Conservation (phyloP, 2,888 invertebrate genomes). For the Drosophila histrio region DNA sequence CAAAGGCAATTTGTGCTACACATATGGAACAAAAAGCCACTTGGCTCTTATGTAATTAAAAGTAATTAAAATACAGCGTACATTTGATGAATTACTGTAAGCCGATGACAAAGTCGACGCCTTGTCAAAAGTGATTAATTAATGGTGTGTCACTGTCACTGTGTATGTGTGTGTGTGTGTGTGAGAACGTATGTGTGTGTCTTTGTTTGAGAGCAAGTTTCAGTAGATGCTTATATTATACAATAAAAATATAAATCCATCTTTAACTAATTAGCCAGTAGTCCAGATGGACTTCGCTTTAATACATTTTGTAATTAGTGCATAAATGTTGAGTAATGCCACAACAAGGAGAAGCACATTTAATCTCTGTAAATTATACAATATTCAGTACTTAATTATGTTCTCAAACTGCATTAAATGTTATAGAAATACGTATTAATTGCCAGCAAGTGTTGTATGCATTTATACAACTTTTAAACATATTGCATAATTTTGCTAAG, state of each 20-base stretch:
- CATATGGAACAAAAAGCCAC: slow-evolving; percentile 24
- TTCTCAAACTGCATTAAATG: background rate
- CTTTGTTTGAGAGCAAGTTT: slow-evolving; percentile 22
- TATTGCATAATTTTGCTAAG: background rate
- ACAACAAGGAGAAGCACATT: background rate
- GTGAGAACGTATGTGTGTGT: background rate
- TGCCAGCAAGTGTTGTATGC: background rate
- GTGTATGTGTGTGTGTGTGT: background rate
- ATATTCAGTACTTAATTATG: background rate
- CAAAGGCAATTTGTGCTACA: slow-evolving; percentile 4
- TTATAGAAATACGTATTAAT: background rate
- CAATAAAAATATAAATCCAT: slow-evolving; percentile 1
- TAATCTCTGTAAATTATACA: background rate
- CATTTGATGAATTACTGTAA: slow-evolving; percentile 48
- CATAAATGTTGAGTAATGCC: background rate
- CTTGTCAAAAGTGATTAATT: slow-evolving; percentile 65
- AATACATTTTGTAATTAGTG: background rate
- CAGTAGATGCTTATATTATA: background rate
- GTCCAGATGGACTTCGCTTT: background rate
- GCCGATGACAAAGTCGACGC: slow-evolving; percentile 39
- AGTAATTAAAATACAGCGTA: slow-evolving; percentile 65
- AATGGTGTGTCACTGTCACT: slow-evolving; percentile 18
- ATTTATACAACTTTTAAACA: background rate
- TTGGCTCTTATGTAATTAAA: slow-evolving; percentile 52
- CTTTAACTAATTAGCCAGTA: background rate